A percentile compares a stretch with the other conserved stretches of the same genome.
Evolutionary conservation across 2,113 vertebrate species (phyloP).

Genomic region (Leptobrachium ailaonicum): DNA sequence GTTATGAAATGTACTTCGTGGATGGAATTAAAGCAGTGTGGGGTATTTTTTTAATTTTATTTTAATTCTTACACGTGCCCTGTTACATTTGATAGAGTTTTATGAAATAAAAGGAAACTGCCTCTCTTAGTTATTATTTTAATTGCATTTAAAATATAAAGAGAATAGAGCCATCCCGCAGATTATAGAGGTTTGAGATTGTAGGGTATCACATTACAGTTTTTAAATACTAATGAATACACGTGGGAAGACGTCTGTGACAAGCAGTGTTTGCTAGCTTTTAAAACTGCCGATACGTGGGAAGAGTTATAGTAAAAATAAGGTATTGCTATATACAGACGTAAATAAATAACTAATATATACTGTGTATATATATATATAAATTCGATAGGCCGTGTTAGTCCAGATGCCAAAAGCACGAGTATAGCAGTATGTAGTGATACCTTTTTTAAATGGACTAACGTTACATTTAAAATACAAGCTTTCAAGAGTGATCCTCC

Average conservation of each 20-base stretch:
- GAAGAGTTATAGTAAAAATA: no score
- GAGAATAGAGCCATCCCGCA: slow-evolving; percentile 13
- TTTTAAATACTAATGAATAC: slow-evolving; percentile 42
- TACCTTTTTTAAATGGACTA: no score
- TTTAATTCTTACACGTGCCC: not conserved
- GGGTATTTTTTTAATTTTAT: not conserved
- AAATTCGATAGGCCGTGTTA: no score
- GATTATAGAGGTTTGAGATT: slow-evolving; percentile 32
- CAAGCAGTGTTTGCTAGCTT: slow-evolving; percentile 6
- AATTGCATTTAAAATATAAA: slow-evolving; percentile 27
- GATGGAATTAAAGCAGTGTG: slow-evolving; percentile 2
- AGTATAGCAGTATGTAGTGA: no score
- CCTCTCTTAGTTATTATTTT: slow-evolving; percentile 37
- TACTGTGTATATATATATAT: no score
- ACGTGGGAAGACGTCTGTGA: slow-evolving; percentile 9
- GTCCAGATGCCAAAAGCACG: no score
- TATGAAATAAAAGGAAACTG: not conserved
- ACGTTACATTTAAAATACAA: no score
- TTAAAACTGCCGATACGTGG: not conserved
- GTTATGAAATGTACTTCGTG: slow-evolving; percentile 7
- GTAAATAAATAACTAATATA: no score
- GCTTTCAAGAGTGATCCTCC: no score
- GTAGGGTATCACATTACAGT: slow-evolving; percentile 36
- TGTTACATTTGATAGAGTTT: not conserved
- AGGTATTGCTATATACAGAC: no score